Evolutionary conservation across 2,113 vertebrate genomes (phyloP).

Genomic region (Miniopterus natalensis): DNA sequence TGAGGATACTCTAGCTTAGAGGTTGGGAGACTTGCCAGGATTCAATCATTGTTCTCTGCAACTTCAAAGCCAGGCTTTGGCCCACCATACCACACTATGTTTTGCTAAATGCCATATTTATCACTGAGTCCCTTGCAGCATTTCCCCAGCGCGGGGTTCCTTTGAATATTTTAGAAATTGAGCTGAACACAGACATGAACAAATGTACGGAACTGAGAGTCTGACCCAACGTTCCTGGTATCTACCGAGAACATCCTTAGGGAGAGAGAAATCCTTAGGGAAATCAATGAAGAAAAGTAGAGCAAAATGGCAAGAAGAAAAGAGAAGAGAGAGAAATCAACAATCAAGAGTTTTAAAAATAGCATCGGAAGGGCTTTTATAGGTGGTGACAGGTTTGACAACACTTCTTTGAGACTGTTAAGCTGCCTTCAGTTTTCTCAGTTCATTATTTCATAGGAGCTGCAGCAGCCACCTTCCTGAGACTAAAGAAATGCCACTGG

Average conservation of each 20-base stretch:
- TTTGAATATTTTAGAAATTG: background rate
- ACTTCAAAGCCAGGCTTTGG: background rate
- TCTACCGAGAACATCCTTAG: background rate
- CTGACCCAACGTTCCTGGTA: background rate
- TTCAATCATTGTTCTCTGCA: background rate
- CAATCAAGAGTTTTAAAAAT: background rate
- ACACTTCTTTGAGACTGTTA: background rate
- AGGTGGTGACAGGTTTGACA: conserved; percentile 40
- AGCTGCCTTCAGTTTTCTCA: conserved; percentile 58
- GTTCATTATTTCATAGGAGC: conserved; percentile 45
- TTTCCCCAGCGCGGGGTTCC: background rate
- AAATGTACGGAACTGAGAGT: background rate
- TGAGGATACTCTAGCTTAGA: background rate
- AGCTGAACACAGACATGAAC: background rate
- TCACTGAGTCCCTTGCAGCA: background rate
- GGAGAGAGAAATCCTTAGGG: background rate
- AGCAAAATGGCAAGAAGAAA: conserved; percentile 29
- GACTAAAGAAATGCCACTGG: conserved; percentile 25
- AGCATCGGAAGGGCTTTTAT: conserved; percentile 1
- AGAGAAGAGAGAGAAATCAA: background rate
- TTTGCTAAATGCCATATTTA: background rate
- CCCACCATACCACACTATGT: background rate
- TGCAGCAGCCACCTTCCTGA: background rate
- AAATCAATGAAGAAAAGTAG: background rate
- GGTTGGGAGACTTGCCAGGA: background rate